Evolutionary conservation across 2,797 vertebrate species (phyloP), one percentile per base, ranked within the genome.

Genomic region (Poeciliopsis turneri): DNA sequence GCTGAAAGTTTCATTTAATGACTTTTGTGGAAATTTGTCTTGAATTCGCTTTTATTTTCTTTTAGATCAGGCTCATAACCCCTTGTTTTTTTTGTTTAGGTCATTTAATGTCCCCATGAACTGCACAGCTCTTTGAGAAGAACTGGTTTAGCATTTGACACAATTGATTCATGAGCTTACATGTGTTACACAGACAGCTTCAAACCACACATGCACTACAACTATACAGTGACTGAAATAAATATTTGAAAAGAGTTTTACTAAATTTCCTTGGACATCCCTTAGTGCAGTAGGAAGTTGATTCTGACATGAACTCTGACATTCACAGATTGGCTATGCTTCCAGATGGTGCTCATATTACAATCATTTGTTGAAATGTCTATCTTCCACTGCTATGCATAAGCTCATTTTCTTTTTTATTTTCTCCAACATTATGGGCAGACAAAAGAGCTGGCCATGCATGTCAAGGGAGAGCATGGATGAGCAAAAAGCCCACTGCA

Each of bases 121-220:
- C 33, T 33, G n/a, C 49, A 47, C 73, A 41, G 51, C 68, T 49
- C 36, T 76, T 72, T 78, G 76, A 88, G 76, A 36, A 79, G 78
- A 61, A 77, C 53, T 76, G 75, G 59, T 74, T 79, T 25, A 75
- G 73, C 57, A 78, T 81, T 79, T 87, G 68, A 86, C 75, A 85
- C 79, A 11, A 45, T 45, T 83, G 51, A 76, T 70, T 74, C 64
- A 76, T 75, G 76, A 69, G 82, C 77, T 73, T 55, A n/a, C 55
- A 78, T 72, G 30, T 76, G 76, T 80, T 78, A 93, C 89, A 93
- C 79, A 84, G 72, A 77, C 69, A 74, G 87, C 90, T 92, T 76
- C 89, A 87, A 90, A 81, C 82, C 79, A 85, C 76, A 75, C 49
- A 76, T 74, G 79, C 68, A 47, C 59, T 73, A 81, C 84, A 72